Percentiles rank a stretch among this genome's conserved stretches.
phyloP scores from a whole-genome alignment of 2,113 vertebrate genomes.

The Sarotherodon lohbergeri region DNA sequence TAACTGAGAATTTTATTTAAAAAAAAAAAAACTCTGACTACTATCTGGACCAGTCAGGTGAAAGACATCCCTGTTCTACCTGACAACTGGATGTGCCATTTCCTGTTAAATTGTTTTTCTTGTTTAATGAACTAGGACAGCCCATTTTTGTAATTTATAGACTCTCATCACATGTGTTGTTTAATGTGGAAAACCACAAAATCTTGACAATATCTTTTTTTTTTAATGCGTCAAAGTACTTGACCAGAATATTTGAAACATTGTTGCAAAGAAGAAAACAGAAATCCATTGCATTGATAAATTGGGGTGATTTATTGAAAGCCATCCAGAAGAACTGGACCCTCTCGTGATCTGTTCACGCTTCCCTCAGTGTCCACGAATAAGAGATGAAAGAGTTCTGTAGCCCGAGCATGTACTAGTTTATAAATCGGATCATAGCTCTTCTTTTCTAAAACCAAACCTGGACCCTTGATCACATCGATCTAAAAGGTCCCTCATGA shows the following conservation, averaged over 20 bases:
- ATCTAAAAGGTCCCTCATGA: neutral
- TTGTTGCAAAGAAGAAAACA: neutral
- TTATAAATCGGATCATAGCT: neutral
- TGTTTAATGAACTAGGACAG: neutral
- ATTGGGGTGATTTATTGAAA: neutral
- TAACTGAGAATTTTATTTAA: neutral
- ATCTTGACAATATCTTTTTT: neutral
- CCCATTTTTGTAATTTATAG: neutral
- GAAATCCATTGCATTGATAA: neutral
- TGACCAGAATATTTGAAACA: neutral
- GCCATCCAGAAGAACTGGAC: neutral
- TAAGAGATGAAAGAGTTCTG: neutral
- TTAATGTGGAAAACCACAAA: neutral
- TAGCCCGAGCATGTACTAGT: neutral
- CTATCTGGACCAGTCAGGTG: neutral
- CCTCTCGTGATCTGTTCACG: neutral
- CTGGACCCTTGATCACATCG: neutral
- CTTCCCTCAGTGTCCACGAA: neutral
- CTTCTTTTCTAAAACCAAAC: neutral
- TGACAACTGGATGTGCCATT: rapidly evolving
- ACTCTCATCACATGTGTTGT: neutral
- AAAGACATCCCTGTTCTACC: neutral
- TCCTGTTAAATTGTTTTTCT: neutral
- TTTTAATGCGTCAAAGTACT: neutral
- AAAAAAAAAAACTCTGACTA: neutral